These are phyloP conservation scores for Takifugu ocellatus DNA, from an alignment of 2,797 vertebrate genomes.

Conservation along the genomic window DNA sequence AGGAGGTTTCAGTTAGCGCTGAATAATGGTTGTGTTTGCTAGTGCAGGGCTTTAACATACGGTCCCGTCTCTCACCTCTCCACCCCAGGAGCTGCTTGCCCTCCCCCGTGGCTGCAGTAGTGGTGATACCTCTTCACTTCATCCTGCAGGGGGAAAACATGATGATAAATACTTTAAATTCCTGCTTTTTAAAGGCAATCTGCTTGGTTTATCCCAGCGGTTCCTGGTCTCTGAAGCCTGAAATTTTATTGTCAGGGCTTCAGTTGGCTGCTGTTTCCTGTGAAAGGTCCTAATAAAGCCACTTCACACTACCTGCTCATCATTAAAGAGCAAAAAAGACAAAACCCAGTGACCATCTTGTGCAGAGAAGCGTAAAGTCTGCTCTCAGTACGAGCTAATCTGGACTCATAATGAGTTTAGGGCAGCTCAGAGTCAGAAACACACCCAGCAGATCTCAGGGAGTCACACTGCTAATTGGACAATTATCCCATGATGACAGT, in stretches of 20 bases:
- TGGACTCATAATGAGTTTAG: too few relatives aligned
- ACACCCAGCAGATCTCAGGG: too few relatives aligned
- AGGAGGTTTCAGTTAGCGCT: too few relatives aligned
- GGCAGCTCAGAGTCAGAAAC: too few relatives aligned
- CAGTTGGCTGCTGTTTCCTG: background rate
- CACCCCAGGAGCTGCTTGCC: constrained; percentile 50
- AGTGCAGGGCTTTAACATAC: too few relatives aligned
- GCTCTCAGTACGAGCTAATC: background rate
- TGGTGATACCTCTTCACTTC: constrained; percentile 70
- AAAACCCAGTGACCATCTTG: background rate
- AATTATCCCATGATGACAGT: too few relatives aligned
- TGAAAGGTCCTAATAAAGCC: background rate
- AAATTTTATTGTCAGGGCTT: background rate
- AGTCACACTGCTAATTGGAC: too few relatives aligned
- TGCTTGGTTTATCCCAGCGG: background rate
- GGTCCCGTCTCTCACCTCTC: constrained; percentile 62
- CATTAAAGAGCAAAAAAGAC: background rate
- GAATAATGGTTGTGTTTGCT: too few relatives aligned
- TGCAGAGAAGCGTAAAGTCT: background rate
- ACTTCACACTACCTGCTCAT: background rate
- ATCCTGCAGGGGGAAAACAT: constrained; percentile 61
- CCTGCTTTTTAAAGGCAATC: too few relatives aligned
- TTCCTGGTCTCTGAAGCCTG: background rate
- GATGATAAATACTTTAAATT: constrained; percentile 1
- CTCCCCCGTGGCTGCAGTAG: constrained; percentile 68